These are phyloP conservation scores for Phengaris alcon DNA, from an alignment of 2,888 invertebrate species.

Conservation along the genomic window DNA sequence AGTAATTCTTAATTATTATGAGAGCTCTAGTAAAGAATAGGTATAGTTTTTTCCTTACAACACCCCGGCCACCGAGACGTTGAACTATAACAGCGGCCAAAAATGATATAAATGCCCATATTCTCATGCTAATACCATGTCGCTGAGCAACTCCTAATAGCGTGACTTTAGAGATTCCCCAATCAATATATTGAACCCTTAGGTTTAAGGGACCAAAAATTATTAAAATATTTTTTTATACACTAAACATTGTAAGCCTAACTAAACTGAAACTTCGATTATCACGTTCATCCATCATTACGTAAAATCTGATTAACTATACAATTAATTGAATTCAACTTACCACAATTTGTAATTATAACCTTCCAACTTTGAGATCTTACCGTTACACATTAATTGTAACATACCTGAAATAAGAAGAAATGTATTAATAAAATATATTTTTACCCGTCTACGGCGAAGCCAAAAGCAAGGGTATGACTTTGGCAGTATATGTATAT, in stretches of 20 bases:
- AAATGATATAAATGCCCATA: slow-evolving; percentile 43
- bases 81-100: slow-evolving; percentile 38
- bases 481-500: too few species aligned
- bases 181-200: slow-evolving; percentile 10
- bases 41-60: slow-evolving; percentile 18
- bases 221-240: background rate
- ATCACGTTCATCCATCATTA: too few species aligned
- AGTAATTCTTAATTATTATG: background rate
- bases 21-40: background rate
- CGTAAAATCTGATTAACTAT: too few species aligned
- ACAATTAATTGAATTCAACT: background rate
- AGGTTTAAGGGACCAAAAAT: background rate
- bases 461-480: too few species aligned
- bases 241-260: background rate
- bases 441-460: background rate
- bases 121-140: slow-evolving; percentile 44
- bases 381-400: background rate
- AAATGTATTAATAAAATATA: background rate
- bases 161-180: slow-evolving; percentile 21
- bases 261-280: too few species aligned
- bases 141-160: slow-evolving; percentile 33
- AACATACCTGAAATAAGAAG: background rate
- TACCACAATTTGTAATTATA: background rate
- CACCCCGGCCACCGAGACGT: slow-evolving; percentile 32
- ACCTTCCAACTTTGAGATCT: background rate